These are phyloP conservation scores for Papilio helenus DNA, from an alignment of 1,140 invertebrate genomes.

Conservation along the genomic window DNA sequence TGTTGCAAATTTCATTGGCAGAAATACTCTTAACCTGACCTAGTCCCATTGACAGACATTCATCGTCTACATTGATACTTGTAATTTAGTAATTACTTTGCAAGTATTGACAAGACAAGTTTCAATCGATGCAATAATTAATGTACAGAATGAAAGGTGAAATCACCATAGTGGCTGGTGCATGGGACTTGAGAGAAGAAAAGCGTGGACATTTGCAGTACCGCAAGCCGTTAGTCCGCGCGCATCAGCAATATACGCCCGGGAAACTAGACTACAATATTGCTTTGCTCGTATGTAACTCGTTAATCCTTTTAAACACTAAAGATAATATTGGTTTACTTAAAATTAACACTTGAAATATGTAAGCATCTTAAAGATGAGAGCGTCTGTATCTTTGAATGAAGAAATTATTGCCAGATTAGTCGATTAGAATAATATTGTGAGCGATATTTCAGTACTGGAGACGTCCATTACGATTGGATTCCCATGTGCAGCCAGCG, in stretches of 20 bases:
- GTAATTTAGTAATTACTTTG: not conserved
- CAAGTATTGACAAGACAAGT: too few species aligned
- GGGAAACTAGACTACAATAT: conserved; percentile 60
- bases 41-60: not conserved
- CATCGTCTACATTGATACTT: not conserved
- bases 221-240: conserved; percentile 50
- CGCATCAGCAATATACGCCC: conserved; percentile 58
- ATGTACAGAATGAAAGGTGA: conserved; percentile 44
- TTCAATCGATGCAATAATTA: too few species aligned
- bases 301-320: not conserved
- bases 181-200: conserved; percentile 58
- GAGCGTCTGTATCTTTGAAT: not conserved
- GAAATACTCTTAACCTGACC: too few species aligned
- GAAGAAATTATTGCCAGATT: not conserved
- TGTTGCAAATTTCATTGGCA: too few species aligned
- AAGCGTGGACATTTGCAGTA: conserved; percentile 49
- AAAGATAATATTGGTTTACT: too few species aligned
- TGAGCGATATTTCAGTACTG: conserved; percentile 56
- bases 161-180: conserved; percentile 58
- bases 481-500: conserved; percentile 59
- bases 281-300: conserved; percentile 62
- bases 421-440: not conserved
- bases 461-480: conserved; percentile 61
- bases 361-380: too few species aligned
- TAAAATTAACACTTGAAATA: too few species aligned